Evolutionary conservation across 2,888 invertebrate genomes (phyloP).

Genomic region (Drosophila koepferae): DNA sequence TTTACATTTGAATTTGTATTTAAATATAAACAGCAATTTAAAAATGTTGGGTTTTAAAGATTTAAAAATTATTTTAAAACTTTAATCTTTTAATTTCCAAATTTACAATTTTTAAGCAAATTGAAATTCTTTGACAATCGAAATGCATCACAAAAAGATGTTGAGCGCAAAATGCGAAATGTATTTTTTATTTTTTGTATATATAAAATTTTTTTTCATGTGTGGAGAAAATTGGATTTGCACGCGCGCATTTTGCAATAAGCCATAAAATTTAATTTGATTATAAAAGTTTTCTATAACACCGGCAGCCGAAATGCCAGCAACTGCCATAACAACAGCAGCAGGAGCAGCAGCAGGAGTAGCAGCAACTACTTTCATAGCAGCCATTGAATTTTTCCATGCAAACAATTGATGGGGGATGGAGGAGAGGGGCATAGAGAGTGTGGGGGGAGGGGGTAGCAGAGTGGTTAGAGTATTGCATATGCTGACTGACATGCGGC

Average conservation of each 20-base stretch:
- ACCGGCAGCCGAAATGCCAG: constrained; percentile 36
- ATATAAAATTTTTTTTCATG: background rate
- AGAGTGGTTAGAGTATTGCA: constrained; percentile 47
- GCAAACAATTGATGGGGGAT: constrained; percentile 15
- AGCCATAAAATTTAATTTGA: constrained; percentile 80
- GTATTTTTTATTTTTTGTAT: constrained; percentile 9
- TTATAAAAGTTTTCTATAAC: constrained; percentile 77
- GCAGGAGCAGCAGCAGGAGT: background rate
- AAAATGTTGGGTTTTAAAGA: too few species aligned
- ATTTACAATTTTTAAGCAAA: constrained; percentile 14
- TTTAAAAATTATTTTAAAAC: too few species aligned
- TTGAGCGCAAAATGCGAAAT: constrained; percentile 15
- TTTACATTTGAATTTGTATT: too few species aligned
- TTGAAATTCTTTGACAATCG: background rate
- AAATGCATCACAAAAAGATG: constrained; percentile 16
- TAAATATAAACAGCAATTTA: too few species aligned
- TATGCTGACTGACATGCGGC: constrained; percentile 68
- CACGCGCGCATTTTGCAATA: constrained; percentile 76
- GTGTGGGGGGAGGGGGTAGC: background rate
- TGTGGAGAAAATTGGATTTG: constrained; percentile 74
- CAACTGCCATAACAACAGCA: constrained; percentile 18
- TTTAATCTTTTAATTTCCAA: background rate
- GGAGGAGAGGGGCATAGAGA: background rate
- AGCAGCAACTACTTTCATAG: constrained; percentile 23
- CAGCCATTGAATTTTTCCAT: constrained; percentile 23